A percentile compares a stretch with the other conserved stretches of the same genome.
phyloP scores from a whole-genome alignment of 2,888 invertebrate species.

The Drosophila infuscata region DNA sequence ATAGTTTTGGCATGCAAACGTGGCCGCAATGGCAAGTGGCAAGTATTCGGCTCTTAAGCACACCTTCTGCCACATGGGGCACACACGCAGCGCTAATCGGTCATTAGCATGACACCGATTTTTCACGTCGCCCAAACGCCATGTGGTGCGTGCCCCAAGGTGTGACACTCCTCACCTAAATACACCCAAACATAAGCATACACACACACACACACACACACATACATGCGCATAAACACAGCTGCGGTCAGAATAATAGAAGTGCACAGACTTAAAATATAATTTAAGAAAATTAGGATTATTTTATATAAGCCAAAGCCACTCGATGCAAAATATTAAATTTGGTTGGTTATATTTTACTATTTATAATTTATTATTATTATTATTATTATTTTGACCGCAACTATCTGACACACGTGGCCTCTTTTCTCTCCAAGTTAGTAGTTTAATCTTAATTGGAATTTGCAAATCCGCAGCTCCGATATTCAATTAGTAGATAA shows the following conservation, averaged over 20 bases:
- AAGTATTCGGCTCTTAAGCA: conserved; percentile 24
- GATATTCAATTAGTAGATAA: conserved; percentile 1
- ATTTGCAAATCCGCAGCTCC: background rate
- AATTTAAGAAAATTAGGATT: background rate
- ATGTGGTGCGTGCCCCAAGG: conserved; percentile 32
- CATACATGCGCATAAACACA: background rate
- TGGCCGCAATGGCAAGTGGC: conserved; percentile 7
- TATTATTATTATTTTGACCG: background rate
- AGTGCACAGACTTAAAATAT: background rate
- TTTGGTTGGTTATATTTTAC: background rate
- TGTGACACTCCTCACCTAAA: conserved; percentile 5
- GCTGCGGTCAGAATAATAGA: background rate
- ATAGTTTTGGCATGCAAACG: conserved; percentile 1
- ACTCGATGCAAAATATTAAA: no score
- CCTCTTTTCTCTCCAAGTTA: background rate
- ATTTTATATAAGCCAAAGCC: background rate
- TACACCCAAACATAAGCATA: background rate
- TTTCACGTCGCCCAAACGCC: conserved; percentile 63
- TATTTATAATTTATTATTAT: no score
- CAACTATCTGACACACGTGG: background rate
- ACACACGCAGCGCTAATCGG: conserved; percentile 67
- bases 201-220: background rate
- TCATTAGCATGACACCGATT: conserved; percentile 76
- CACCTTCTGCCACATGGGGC: conserved; percentile 17
- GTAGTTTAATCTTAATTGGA: conserved; percentile 2